A percentile compares a stretch with the other conserved stretches of the same genome.
Conservation (phyloP, 2,797 vertebrate species). For the Manis pentadactyla region DNA sequence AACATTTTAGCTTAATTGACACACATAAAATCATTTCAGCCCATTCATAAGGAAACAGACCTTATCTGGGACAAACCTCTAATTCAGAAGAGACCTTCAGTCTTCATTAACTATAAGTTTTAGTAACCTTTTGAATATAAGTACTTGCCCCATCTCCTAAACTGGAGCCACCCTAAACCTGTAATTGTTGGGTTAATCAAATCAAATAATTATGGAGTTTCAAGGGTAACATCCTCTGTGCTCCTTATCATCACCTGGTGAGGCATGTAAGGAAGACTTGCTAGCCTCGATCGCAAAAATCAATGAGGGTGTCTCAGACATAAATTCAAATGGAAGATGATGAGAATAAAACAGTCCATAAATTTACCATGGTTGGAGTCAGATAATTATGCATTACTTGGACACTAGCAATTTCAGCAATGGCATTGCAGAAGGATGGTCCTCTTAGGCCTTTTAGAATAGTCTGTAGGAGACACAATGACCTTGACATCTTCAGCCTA, state of each 20-base stretch:
- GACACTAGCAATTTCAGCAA: neutral
- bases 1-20: neutral
- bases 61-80: neutral
- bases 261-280: neutral
- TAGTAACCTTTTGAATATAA: neutral
- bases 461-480: neutral
- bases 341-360: conserved; percentile 7
- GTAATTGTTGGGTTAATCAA: neutral
- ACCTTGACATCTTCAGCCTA: neutral
- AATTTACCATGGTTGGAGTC: neutral
- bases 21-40: neutral
- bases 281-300: neutral
- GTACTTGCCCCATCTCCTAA: neutral
- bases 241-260: neutral
- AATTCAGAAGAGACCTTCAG: neutral
- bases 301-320: neutral
- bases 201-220: neutral
- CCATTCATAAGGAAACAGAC: neutral
- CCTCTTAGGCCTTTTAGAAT: neutral
- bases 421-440: neutral
- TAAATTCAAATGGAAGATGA: conserved; percentile 25
- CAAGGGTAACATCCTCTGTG: neutral
- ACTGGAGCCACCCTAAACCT: neutral
- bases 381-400: neutral
- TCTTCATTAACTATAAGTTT: neutral